Base-by-base conservation (phyloP, 2,888 invertebrate genomes). In the Stegana nigrithorax region DNA sequence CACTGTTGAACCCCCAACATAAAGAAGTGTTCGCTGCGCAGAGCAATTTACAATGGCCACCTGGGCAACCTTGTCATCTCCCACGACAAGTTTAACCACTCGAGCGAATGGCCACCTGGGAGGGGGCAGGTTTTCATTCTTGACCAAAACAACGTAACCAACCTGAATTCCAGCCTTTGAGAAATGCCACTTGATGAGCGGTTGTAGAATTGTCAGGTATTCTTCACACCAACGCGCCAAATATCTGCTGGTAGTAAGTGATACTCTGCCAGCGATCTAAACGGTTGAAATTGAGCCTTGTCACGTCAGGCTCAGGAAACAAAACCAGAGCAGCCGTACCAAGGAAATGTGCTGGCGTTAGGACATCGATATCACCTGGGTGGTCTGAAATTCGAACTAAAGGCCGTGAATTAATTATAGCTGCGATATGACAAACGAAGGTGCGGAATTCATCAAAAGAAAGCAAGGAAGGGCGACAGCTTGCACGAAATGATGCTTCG, bases 371-470 rank as follows among this genome's bases (percentile, higher is more conserved):
- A 64, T 64, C 59, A 51, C 56, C 64, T 14, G 62, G 58, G 21
- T 62, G 59, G 17, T 62, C 66, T 36, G 66, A 47, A 61, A 64
- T 61, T 23, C 60, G 36, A 64, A 39, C 51, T 10, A 68, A 32
- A 47, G 64, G 66, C 6, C 68, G 50, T 17, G 65, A 70, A 29
- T 69, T 71, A 23, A 68, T 57, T 32, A 66, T 64, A 10, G 67
- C 67, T 2, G 59, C 59, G 55, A 67, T 63, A 57, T 69, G 62
- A 25, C 63, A 67, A 12, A 67, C 64, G 42, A 70, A 42, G 3
- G 67, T 72, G 17, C 65, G 53, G 39, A 70, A 45, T 42, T 67
- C 65, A 5, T 70, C 70, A 47, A 68, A 69, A 36, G 44, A 65
- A 36, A 70, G 60, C 4, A 42, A 45, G 2, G 64, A 60, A 10